phyloP scores from a whole-genome alignment of 2,113 vertebrate genomes.

The Sinosuthora webbiana region DNA sequence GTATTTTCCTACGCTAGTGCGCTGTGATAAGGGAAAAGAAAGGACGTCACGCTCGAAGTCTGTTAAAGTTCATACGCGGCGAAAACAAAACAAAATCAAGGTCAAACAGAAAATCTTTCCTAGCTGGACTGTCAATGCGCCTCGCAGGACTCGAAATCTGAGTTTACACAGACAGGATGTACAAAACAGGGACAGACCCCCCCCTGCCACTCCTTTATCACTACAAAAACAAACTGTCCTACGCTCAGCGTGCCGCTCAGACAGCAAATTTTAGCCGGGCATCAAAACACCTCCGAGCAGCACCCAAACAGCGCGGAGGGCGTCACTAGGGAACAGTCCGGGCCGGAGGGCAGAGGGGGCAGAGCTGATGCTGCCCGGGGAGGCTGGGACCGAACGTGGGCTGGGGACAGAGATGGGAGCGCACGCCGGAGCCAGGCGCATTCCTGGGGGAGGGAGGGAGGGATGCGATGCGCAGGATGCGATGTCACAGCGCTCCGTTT shows the following conservation, averaged over 20 bases:
- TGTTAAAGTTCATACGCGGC: slow-evolving; percentile 48
- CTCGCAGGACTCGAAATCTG: neutral
- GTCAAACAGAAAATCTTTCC: slow-evolving; percentile 48
- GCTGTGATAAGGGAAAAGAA: slow-evolving; percentile 35
- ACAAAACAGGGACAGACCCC: neutral
- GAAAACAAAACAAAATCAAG: slow-evolving; percentile 62
- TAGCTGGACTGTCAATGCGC: neutral
- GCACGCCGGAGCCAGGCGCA: neutral
- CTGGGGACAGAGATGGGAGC: slow-evolving; percentile 14
- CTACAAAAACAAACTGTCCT: neutral
- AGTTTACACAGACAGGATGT: slow-evolving; percentile 24
- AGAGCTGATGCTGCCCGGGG: slow-evolving; percentile 5
- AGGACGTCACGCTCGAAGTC: slow-evolving; percentile 19
- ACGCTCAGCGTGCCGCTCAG: neutral
- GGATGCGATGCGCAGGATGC: neutral
- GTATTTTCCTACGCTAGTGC: neutral
- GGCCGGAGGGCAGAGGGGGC: neutral
- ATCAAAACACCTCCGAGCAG: neutral
- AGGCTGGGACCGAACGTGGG: neutral
- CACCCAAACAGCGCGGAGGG: neutral
- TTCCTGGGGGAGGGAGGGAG: neutral
- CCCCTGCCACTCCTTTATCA: neutral
- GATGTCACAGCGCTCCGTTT: neutral
- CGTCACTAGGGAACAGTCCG: neutral
- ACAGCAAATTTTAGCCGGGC: neutral